Conservation (phyloP, 2,888 invertebrate genomes). For the Tupiocoris notatus region DNA sequence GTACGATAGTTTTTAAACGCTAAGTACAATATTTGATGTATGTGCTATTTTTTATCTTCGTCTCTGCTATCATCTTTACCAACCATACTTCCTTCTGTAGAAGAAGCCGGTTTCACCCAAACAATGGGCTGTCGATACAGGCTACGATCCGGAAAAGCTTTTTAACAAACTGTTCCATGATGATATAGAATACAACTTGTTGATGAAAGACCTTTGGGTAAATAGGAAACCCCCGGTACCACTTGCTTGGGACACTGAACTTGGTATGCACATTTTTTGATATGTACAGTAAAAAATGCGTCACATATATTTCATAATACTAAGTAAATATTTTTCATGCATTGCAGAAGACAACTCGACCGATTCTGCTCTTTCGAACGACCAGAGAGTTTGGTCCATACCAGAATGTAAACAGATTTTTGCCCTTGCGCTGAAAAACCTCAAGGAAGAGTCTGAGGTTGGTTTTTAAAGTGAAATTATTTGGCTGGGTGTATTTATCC, state of each 20-base stretch:
- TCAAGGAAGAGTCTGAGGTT: slow-evolving; percentile 35
- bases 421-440: slow-evolving; percentile 57
- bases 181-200: slow-evolving; percentile 90
- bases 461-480: too few relatives aligned
- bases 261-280: too few relatives aligned
- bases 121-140: slow-evolving; percentile 79
- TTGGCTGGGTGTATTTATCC: too few relatives aligned
- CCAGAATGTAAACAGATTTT: slow-evolving; percentile 73
- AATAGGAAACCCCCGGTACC: slow-evolving; percentile 82
- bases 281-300: too few relatives aligned
- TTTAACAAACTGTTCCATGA: slow-evolving; percentile 92
- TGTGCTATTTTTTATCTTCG: too few relatives aligned
- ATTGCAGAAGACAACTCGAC: slow-evolving; percentile 59
- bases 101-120: too few relatives aligned
- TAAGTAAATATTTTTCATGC: background rate
- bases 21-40: too few relatives aligned
- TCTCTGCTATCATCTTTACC: too few relatives aligned
- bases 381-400: slow-evolving; percentile 77
- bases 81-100: too few relatives aligned
- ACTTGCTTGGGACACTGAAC: slow-evolving; percentile 53
- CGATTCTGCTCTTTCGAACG: slow-evolving; percentile 58
- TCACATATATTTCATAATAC: too few relatives aligned
- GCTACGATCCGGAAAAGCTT: slow-evolving; percentile 79
- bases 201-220: slow-evolving; percentile 96
- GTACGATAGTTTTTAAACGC: too few relatives aligned